A percentile compares a stretch with the other conserved stretches of the same genome.
phyloP scores from a whole-genome alignment of 2,888 invertebrate genomes.

The Myopa testacea region DNA sequence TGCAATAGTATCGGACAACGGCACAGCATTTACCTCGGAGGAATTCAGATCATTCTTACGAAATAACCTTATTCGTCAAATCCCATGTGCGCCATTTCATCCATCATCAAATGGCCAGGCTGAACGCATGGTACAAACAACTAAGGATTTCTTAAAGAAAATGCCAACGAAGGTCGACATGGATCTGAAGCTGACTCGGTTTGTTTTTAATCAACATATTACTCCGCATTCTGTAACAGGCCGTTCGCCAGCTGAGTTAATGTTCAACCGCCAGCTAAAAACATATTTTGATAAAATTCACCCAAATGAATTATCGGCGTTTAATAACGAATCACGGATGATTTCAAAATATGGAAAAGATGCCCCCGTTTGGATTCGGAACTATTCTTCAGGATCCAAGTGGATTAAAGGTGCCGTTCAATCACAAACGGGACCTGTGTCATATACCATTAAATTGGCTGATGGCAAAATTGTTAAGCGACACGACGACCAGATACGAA shows the following conservation, averaged over 20 bases:
- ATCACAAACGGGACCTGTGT: slow-evolving; percentile 24
- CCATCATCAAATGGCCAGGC: no score
- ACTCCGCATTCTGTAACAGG: no score
- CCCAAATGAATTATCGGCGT: no score
- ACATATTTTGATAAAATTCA: no score
- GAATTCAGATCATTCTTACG: slow-evolving; percentile 39
- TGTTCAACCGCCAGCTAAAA: no score
- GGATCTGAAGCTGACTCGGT: no score
- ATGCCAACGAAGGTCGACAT: no score
- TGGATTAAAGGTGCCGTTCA: slow-evolving; percentile 26
- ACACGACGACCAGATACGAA: slow-evolving; percentile 22
- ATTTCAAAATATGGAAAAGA: slow-evolving; percentile 11
- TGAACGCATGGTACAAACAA: no score
- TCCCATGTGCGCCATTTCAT: slow-evolving; percentile 41
- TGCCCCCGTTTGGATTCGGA: slow-evolving; percentile 30
- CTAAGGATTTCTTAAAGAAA: no score
- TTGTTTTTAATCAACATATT: no score
- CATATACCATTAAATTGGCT: slow-evolving; percentile 19
- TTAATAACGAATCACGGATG: background rate
- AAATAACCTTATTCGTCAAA: slow-evolving; percentile 42
- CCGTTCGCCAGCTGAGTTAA: no score
- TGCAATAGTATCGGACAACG: slow-evolving; percentile 41
- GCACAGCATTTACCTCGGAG: slow-evolving; percentile 42
- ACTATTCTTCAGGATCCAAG: slow-evolving; percentile 28
- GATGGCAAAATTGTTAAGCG: slow-evolving; percentile 21